Conservation (phyloP, 2,888 invertebrate species). For the Argyresthia goedartella region DNA sequence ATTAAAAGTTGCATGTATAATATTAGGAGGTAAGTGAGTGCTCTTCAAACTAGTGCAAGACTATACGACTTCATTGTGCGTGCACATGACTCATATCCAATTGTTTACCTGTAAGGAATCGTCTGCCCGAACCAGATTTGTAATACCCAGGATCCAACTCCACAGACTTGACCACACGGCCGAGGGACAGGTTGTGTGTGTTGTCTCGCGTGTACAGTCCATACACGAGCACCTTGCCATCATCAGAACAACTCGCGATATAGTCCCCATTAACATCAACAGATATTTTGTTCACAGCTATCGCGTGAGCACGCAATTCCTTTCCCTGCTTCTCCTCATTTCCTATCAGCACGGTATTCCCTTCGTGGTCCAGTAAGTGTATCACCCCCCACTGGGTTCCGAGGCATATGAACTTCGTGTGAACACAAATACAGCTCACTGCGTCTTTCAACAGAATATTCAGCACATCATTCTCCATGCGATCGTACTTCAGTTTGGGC, state of each 20-base stretch:
- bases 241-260: conserved; percentile 93
- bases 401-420: conserved; percentile 93
- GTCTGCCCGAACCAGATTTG: conserved; percentile 80
- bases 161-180: conserved; percentile 86
- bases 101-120: conserved; percentile 79
- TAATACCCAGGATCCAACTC: conserved; percentile 87
- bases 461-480: conserved; percentile 89
- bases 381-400: conserved; percentile 94
- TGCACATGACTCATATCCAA: no score
- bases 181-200: conserved; percentile 82
- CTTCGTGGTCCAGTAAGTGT: conserved; percentile 92
- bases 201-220: conserved; percentile 90
- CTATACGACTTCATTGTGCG: no score
- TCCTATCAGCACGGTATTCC: conserved; percentile 76
- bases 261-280: conserved; percentile 95
- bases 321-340: conserved; percentile 73
- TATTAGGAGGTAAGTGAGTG: no score
- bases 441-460: conserved; percentile 88
- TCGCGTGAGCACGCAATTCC: conserved; percentile 83
- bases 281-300: conserved; percentile 94
- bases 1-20: no score
- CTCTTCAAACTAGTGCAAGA: no score
- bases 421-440: conserved; percentile 91
- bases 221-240: conserved; percentile 87
- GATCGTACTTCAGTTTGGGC: conserved; percentile 92